phyloP scores from a whole-genome alignment of 2,113 vertebrate species.

The Euleptes europaea region DNA sequence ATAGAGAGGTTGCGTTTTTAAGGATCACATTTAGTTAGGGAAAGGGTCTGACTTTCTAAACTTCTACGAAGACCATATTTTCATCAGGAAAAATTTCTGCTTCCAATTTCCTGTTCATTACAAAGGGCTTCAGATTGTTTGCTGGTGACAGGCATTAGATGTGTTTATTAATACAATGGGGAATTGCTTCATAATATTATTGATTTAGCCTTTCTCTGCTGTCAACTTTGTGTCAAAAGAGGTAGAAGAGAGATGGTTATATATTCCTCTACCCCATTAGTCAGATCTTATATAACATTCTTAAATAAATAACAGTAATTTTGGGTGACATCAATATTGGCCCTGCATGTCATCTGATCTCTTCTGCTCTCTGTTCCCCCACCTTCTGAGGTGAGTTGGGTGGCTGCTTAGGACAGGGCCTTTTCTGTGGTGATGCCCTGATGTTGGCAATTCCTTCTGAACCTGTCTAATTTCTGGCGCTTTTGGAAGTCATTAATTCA shows the following conservation, averaged over 20 bases:
- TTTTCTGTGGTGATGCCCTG: too few relatives aligned
- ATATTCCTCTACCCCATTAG: neutral
- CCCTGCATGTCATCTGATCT: too few relatives aligned
- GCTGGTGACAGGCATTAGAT: constrained; percentile 5
- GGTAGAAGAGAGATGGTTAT: too few relatives aligned
- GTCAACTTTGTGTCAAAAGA: neutral
- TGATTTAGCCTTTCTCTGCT: neutral
- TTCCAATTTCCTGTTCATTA: constrained; percentile 22
- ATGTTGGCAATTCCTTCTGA: too few relatives aligned
- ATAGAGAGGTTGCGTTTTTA: neutral
- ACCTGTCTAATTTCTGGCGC: too few relatives aligned
- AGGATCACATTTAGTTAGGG: neutral
- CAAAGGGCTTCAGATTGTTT: neutral
- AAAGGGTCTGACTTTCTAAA: constrained; percentile 10
- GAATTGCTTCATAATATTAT: constrained; percentile 23
- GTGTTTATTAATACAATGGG: constrained; percentile 11
- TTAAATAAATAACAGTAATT: neutral
- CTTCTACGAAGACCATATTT: neutral
- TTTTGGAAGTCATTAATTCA: too few relatives aligned
- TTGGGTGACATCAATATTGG: neutral
- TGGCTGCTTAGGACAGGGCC: too few relatives aligned
- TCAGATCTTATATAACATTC: neutral
- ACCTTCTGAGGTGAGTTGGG: too few relatives aligned
- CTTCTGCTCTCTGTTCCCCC: too few relatives aligned
- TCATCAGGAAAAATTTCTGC: neutral